Conservation (phyloP, 1,140 invertebrate genomes). For the Leguminivora glycinivorella region DNA sequence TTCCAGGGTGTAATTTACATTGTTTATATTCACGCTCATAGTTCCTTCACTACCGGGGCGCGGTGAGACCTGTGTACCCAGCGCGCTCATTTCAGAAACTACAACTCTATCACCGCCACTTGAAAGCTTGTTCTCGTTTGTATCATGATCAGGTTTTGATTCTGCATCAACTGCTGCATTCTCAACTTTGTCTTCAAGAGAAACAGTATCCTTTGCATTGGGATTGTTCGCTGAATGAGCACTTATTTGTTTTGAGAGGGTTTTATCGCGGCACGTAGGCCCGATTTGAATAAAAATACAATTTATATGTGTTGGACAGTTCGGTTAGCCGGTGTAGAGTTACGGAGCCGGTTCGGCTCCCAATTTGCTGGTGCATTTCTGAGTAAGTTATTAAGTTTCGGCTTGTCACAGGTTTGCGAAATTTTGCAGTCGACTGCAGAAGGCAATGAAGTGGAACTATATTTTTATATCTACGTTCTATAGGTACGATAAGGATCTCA, state of each 20-base stretch:
- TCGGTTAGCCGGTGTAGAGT: slow-evolving; percentile 69
- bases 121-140: slow-evolving; percentile 57
- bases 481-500: background rate
- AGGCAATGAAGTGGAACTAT: slow-evolving; percentile 29
- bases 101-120: slow-evolving; percentile 65
- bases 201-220: slow-evolving; percentile 53
- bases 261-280: slow-evolving; percentile 72
- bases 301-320: slow-evolving; percentile 75
- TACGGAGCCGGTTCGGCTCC: slow-evolving; percentile 73
- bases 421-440: slow-evolving; percentile 65
- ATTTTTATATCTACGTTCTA: slow-evolving; percentile 5
- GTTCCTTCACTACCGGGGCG: slow-evolving; percentile 43
- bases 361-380: slow-evolving; percentile 76
- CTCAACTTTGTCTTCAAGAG: slow-evolving; percentile 41
- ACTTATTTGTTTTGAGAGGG: slow-evolving; percentile 73
- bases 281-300: slow-evolving; percentile 77
- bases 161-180: slow-evolving; percentile 32
- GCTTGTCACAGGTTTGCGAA: slow-evolving; percentile 75
- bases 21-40: slow-evolving; percentile 40
- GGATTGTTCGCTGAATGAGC: slow-evolving; percentile 43
- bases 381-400: slow-evolving; percentile 79
- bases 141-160: slow-evolving; percentile 37
- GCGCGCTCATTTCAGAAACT: slow-evolving; percentile 54
- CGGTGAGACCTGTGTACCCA: slow-evolving; percentile 52
- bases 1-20: slow-evolving; percentile 43